Conservation (phyloP, 2,113 vertebrate genomes). For the Otis tarda region DNA sequence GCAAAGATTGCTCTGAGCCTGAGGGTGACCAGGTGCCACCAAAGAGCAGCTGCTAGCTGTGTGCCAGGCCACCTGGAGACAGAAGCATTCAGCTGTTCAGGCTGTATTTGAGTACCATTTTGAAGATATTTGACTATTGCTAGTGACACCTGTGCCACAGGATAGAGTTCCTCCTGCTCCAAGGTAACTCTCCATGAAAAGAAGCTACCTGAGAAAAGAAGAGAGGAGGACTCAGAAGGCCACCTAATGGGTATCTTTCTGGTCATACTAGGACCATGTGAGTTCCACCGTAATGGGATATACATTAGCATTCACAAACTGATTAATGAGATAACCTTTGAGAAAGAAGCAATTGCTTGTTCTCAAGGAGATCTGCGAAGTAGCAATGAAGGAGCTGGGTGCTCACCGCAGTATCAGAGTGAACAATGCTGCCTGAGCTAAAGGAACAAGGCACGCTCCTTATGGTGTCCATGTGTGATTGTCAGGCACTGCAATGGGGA, state of each 20-base stretch:
- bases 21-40: not conserved
- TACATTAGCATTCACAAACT: not conserved
- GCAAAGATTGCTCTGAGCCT: not conserved
- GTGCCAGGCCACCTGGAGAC: not conserved
- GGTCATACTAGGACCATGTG: not conserved
- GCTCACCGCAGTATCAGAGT: not conserved
- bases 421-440: not conserved
- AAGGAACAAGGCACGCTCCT: not conserved
- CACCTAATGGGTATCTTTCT: not conserved
- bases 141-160: not conserved
- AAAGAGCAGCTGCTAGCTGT: not conserved
- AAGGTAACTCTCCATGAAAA: not conserved
- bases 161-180: not conserved
- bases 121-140: not conserved
- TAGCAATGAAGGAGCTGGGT: not conserved
- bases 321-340: not conserved
- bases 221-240: not conserved
- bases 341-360: not conserved
- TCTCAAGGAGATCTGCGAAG: not conserved
- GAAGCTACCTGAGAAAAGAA: not conserved
- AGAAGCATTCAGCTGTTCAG: not conserved
- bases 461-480: fast-evolving
- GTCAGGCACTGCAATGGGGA: not conserved
- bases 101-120: not conserved
- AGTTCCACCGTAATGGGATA: not conserved